Base-by-base conservation (phyloP, 2,888 invertebrate genomes). In the Unio pictorum region DNA sequence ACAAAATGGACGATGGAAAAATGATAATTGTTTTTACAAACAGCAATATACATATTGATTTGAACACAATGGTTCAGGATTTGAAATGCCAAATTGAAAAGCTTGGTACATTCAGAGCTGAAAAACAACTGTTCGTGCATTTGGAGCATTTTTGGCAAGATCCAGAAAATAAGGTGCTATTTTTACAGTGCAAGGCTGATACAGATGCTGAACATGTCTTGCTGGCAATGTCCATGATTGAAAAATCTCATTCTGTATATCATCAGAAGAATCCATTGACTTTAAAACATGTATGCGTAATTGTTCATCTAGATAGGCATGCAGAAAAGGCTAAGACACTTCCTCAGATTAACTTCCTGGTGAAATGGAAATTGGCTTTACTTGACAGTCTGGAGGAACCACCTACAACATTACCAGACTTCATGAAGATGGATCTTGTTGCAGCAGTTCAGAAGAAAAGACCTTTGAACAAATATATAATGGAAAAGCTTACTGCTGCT, bases 81-180 rank as follows among this genome's bases (percentile, higher is more conserved):
- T 23, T n/a, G 11, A 18, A 56, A 15, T 17, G 66, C 17, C 78
- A 78, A 26, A 62, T 73, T 54, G 81, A 81, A 68, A 79, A 75
- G 64, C 28, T 82, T 5, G 73, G 78, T 30, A 70, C 77, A 18
- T 82, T 80, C 56, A 81, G 78, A 67, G 79, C 82, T 28, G 82
- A 82, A 67, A 82, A 81, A 34, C 77, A 80, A 18, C 71, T 81
- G 4, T 60, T 66, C 15, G 55, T 30, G 3, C 69, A 68, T 60
- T 58, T 82, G 1, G 68, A 78, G 28, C 26, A 68, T 0, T 82
- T 78, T 69, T 80, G 77, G 77, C 20, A 68, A 62, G 72, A 72
- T 28, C 61, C 70, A 26, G 63, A 71, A n/a, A 60, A 55, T 56
- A 55, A 66, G 6, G 67, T 75, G 56, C 64, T 82, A 3, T 55